Conservation (phyloP, 1,140 invertebrate species). For the Achatina immaculata region DNA sequence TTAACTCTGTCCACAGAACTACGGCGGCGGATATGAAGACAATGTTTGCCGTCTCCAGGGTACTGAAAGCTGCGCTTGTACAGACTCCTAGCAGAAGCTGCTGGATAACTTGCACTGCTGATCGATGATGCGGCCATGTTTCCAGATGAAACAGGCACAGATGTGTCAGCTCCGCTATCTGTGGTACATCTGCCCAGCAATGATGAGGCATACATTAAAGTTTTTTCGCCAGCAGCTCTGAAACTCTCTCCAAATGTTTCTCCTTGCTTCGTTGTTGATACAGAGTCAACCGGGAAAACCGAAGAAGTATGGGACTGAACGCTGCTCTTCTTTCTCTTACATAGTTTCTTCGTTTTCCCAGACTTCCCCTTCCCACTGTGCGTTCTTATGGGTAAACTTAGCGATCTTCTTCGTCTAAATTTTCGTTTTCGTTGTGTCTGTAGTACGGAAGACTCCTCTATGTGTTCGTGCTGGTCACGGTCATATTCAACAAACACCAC, state of each 20-base stretch:
- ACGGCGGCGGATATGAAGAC: background rate
- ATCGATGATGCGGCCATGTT: background rate
- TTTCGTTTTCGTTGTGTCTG: slow-evolving; percentile 4
- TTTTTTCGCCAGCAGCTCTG: background rate
- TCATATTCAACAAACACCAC: background rate
- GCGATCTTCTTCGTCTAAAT: background rate
- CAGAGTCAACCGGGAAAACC: background rate
- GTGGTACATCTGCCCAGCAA: background rate
- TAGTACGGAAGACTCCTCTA: background rate
- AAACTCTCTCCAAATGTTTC: background rate
- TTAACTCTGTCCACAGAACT: slow-evolving; percentile 4
- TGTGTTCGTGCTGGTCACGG: background rate
- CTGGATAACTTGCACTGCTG: background rate
- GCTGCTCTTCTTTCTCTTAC: background rate
- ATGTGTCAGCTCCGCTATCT: background rate
- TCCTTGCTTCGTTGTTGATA: background rate
- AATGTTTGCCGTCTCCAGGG: background rate
- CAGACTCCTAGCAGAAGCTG: background rate
- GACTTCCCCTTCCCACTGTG: background rate
- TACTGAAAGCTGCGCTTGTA: background rate
- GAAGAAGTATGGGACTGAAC: background rate
- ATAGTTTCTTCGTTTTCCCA: background rate
- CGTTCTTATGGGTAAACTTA: background rate
- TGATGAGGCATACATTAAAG: background rate
- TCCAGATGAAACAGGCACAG: background rate